Conservation (phyloP, 2,888 invertebrate genomes). For the Pristionchus fissidentatus region DNA sequence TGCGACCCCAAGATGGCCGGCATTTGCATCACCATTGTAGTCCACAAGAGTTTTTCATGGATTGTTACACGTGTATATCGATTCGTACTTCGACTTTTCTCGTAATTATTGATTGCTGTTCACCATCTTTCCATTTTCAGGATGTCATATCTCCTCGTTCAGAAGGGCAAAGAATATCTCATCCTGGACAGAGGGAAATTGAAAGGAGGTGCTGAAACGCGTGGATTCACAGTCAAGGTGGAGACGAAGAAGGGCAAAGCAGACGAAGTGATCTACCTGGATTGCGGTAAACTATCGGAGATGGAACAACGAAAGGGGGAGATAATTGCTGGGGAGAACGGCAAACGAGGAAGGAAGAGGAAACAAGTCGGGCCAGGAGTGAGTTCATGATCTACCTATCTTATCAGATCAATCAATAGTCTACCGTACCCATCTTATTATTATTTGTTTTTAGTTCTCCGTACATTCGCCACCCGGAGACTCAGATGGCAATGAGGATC, state of each 20-base stretch:
- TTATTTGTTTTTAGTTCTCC: neutral
- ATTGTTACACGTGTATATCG: too few species aligned
- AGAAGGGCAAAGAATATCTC: neutral
- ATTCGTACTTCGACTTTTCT: neutral
- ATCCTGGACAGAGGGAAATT: neutral
- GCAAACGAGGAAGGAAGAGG: neutral
- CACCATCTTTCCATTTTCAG: neutral
- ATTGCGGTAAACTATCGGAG: neutral
- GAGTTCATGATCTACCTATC: neutral
- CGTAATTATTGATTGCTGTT: neutral
- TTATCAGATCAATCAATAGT: too few species aligned
- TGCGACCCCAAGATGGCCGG: too few species aligned
- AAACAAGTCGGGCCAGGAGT: neutral
- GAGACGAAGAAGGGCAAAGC: neutral
- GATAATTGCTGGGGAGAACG: neutral
- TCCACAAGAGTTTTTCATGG: too few species aligned
- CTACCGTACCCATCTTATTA: neutral
- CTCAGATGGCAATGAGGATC: too few species aligned
- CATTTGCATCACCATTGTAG: too few species aligned
- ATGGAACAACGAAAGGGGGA: neutral
- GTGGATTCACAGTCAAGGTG: neutral
- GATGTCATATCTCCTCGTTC: neutral
- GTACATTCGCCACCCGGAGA: neutral
- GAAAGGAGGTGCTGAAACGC: neutral
- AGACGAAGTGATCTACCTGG: neutral